Evolutionary conservation across 2,888 invertebrate species (phyloP).

Genomic region (Morpho achilles): DNA sequence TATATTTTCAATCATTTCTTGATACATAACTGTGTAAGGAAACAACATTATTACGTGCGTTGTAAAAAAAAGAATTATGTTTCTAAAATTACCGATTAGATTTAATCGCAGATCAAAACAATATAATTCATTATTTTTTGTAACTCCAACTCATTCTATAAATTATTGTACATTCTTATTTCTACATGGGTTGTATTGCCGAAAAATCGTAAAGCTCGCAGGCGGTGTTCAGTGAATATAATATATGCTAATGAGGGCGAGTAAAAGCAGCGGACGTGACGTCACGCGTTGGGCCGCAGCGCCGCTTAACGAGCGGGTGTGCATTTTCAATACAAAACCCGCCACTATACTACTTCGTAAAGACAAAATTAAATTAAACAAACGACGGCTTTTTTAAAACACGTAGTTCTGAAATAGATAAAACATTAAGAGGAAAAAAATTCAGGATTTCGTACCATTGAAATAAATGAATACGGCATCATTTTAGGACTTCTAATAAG

Average conservation of each 20-base stretch:
- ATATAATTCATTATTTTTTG: too few species aligned
- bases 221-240: conserved; percentile 66
- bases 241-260: conserved; percentile 76
- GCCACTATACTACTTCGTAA: conserved; percentile 22
- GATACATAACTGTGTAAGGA: too few species aligned
- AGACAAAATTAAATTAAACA: conserved; percentile 22
- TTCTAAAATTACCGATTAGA: too few species aligned
- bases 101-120: too few species aligned
- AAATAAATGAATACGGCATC: too few species aligned
- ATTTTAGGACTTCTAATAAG: not conserved
- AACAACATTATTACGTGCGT: too few species aligned
- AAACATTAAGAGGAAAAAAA: not conserved
- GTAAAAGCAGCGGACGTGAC: conserved; percentile 64
- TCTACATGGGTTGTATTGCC: conserved; percentile 41
- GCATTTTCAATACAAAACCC: conserved; percentile 61
- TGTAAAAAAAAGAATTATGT: too few species aligned
- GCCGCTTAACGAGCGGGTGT: conserved; percentile 69
- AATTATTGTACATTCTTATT: not conserved
- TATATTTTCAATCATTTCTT: too few species aligned
- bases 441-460: too few species aligned
- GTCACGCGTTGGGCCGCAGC: conserved; percentile 73
- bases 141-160: too few species aligned
- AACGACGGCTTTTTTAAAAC: conserved; percentile 10
- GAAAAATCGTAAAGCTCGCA: conserved; percentile 62
- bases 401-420: not conserved